A percentile compares a stretch with the other conserved stretches of the same genome.
These are phyloP conservation scores for Drosophila fungiperda DNA, from an alignment of 2,888 invertebrate species.

Conservation along the genomic window DNA sequence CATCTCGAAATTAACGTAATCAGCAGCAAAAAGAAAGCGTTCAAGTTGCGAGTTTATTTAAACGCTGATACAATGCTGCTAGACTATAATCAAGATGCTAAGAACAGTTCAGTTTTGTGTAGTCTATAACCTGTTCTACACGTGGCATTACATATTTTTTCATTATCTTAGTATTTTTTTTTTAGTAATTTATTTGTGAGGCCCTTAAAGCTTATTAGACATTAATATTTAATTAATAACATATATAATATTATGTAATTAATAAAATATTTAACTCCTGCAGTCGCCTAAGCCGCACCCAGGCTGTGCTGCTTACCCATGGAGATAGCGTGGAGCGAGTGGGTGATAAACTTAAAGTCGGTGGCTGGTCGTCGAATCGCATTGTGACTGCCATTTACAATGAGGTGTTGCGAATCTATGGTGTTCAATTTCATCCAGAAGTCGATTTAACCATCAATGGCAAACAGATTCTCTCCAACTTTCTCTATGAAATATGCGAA, in stretches of 20 bases:
- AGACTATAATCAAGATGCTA: conserved; percentile 75
- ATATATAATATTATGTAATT: neutral
- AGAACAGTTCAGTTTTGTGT: conserved; percentile 82
- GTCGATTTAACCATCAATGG: conserved; percentile 97
- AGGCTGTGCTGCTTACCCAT: conserved; percentile 97
- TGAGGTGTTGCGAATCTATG: conserved; percentile 95
- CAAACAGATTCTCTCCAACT: conserved; percentile 96
- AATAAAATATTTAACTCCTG: conserved; percentile 11
- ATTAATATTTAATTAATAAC: neutral
- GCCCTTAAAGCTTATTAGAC: neutral
- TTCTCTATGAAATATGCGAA: conserved; percentile 96
- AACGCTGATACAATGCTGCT: conserved; percentile 84
- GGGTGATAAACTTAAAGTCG: conserved; percentile 94
- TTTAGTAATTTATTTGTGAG: neutral
- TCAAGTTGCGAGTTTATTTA: conserved; percentile 59
- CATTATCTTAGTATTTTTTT: neutral
- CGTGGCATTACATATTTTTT: conserved; percentile 75
- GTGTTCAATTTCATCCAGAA: conserved; percentile 99
- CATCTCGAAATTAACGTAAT: neutral
- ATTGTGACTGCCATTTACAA: conserved; percentile 96
- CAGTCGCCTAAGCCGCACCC: conserved; percentile 94
- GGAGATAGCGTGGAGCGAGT: conserved; percentile 98
- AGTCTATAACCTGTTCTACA: conserved; percentile 83
- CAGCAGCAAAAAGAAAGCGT: conserved; percentile 80
- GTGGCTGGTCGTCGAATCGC: conserved; percentile 92